A percentile compares a stretch with the other conserved stretches of the same genome.
phyloP scores from a whole-genome alignment of 1,140 invertebrate species.

The Galleria mellonella region DNA sequence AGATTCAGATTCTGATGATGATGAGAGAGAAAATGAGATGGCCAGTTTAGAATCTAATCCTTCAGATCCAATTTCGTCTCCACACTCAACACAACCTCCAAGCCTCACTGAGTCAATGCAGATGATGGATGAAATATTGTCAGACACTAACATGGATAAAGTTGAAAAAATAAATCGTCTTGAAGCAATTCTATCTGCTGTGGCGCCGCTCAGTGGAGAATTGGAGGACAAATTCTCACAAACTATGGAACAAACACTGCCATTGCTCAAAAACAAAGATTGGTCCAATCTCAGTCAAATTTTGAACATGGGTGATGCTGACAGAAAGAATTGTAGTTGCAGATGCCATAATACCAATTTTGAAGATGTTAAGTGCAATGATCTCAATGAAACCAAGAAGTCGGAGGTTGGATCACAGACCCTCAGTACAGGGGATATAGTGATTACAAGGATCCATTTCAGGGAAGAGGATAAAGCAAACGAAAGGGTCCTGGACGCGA shows the following conservation, averaged over 20 bases:
- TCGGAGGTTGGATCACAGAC: conserved; percentile 83
- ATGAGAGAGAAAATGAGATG: conserved; percentile 84
- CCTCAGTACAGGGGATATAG: conserved; percentile 93
- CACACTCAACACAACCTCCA: conserved; percentile 85
- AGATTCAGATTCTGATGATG: conserved; percentile 81
- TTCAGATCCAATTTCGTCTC: conserved; percentile 83
- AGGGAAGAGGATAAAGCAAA: conserved; percentile 79
- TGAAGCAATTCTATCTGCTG: conserved; percentile 88
- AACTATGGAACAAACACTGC: conserved; percentile 69
- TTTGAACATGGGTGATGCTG: conserved; percentile 51
- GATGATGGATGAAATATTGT: conserved; percentile 89
- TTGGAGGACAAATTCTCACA: conserved; percentile 65
- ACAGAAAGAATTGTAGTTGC: conserved; percentile 72
- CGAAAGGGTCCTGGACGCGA: conserved; percentile 72
- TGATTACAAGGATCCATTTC: conserved; percentile 92
- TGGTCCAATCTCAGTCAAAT: conserved; percentile 68
- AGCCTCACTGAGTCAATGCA: conserved; percentile 94
- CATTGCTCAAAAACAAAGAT: conserved; percentile 69
- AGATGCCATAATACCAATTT: conserved; percentile 68
- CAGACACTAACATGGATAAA: conserved; percentile 87
- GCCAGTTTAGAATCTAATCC: conserved; percentile 85
- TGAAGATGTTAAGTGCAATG: conserved; percentile 60
- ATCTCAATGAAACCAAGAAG: conserved; percentile 65
- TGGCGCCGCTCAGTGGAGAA: conserved; percentile 76
- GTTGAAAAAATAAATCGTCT: conserved; percentile 91